Conservation (phyloP, 2,888 invertebrate species). For the Drosophila hamatofila region DNA sequence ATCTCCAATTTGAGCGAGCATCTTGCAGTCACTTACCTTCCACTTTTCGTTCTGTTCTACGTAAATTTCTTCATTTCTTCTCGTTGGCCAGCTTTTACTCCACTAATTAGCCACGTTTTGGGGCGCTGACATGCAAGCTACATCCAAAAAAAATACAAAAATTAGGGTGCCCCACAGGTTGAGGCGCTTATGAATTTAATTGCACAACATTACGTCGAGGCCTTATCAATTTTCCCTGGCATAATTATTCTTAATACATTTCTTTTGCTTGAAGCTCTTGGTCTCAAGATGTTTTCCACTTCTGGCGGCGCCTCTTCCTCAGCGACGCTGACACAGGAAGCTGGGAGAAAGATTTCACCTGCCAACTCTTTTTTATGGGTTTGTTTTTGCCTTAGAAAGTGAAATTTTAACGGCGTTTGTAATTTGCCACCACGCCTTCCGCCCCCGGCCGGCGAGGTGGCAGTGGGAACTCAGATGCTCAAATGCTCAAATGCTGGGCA, state of each 20-base stretch:
- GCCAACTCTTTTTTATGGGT: slow-evolving; percentile 38
- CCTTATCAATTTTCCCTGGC: slow-evolving; percentile 67
- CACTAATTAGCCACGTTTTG: slow-evolving; percentile 78
- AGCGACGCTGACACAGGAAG: slow-evolving; percentile 63
- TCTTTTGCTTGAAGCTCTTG: not conserved
- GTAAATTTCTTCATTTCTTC: slow-evolving; percentile 74
- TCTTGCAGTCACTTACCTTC: not conserved
- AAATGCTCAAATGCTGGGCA: slow-evolving; percentile 16
- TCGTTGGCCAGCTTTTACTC: slow-evolving; percentile 59
- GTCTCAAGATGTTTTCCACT: slow-evolving; percentile 7
- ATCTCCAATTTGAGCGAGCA: slow-evolving; percentile 2
- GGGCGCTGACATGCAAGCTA: slow-evolving; percentile 68
- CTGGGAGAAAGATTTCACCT: slow-evolving; percentile 71
- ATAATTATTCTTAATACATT: slow-evolving; percentile 78
- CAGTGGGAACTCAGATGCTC: slow-evolving; percentile 11
- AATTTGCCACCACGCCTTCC: slow-evolving; percentile 45
- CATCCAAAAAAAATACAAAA: slow-evolving; percentile 47
- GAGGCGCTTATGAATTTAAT: slow-evolving; percentile 78
- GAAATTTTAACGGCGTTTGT: slow-evolving; percentile 65
- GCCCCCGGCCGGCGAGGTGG: not conserved
- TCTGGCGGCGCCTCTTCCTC: slow-evolving; percentile 50
- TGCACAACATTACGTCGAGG: slow-evolving; percentile 66
- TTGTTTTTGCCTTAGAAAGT: slow-evolving; percentile 64
- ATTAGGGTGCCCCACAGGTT: slow-evolving; percentile 65
- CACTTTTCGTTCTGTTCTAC: slow-evolving; percentile 42